Evolutionary conservation across 1,140 invertebrate species (phyloP).

Genomic region (Araneus ventricosus): DNA sequence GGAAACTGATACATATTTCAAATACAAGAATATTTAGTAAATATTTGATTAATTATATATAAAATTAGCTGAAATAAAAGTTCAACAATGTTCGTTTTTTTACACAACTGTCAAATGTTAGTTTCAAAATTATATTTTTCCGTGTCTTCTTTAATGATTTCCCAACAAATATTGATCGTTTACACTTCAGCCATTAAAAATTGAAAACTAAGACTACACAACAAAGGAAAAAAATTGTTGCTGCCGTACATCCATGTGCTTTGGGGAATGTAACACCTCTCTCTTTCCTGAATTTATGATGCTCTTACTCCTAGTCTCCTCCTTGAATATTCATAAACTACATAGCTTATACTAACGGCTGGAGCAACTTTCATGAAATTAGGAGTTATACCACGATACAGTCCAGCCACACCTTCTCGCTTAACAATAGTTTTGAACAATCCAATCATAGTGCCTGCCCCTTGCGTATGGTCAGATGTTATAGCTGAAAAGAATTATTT

Average conservation of each 20-base stretch:
- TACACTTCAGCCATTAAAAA: not conserved
- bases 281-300: conserved; percentile 83
- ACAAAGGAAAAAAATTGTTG: not conserved
- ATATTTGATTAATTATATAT: no score
- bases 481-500: conserved; percentile 54
- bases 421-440: conserved; percentile 92
- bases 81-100: not conserved
- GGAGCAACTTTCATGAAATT: conserved; percentile 96
- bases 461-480: conserved; percentile 9
- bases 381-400: conserved; percentile 98
- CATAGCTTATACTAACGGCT: conserved; percentile 97
- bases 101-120: not conserved
- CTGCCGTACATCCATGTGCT: conserved; percentile 35
- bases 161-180: not conserved
- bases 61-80: not conserved
- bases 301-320: conserved; percentile 92
- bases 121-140: not conserved
- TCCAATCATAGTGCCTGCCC: conserved; percentile 85
- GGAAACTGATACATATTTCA: not conserved
- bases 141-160: not conserved
- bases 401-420: conserved; percentile 92
- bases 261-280: not conserved
- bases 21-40: no score
- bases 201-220: not conserved
- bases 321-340: conserved; percentile 97